Evolutionary conservation across 2,888 invertebrate genomes (phyloP).

Genomic region (Melieria omissa): DNA sequence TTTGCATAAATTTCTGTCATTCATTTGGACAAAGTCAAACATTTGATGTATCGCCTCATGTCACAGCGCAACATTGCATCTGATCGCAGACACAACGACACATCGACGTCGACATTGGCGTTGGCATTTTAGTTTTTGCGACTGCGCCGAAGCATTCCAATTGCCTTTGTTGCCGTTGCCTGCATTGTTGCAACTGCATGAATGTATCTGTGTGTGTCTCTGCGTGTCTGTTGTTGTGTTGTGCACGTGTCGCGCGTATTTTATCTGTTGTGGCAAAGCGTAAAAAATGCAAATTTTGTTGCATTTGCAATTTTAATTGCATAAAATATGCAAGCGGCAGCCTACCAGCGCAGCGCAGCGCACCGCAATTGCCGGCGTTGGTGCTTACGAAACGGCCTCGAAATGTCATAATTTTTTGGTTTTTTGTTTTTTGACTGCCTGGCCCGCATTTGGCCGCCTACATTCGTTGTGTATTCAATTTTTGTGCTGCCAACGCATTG

Average conservation of each 20-base stretch:
- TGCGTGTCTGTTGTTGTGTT: slow-evolving; percentile 7
- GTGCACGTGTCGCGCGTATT: background rate
- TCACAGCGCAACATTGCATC: background rate
- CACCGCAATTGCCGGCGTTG: no score
- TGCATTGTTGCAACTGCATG: slow-evolving; percentile 7
- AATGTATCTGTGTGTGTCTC: slow-evolving; percentile 34
- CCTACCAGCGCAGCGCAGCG: slow-evolving; percentile 34
- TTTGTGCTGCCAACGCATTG: no score
- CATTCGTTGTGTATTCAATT: no score
- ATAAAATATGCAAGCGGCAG: slow-evolving; percentile 56
- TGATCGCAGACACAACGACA: background rate
- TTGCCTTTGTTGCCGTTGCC: background rate
- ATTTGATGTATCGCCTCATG: background rate
- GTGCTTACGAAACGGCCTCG: no score
- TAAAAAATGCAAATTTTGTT: slow-evolving; percentile 41
- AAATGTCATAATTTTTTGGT: no score
- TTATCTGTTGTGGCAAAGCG: slow-evolving; percentile 17
- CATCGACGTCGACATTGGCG: background rate
- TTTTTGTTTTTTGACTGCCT: no score
- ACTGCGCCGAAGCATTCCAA: background rate
- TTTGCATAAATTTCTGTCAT: slow-evolving; percentile 39
- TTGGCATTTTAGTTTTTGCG: background rate
- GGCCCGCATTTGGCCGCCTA: no score
- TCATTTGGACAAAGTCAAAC: background rate
- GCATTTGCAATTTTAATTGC: slow-evolving; percentile 64